Evolutionary conservation across 2,797 vertebrate genomes (phyloP), one percentile per base, ranked within the genome.

Genomic region (Aldrovandia affinis): DNA sequence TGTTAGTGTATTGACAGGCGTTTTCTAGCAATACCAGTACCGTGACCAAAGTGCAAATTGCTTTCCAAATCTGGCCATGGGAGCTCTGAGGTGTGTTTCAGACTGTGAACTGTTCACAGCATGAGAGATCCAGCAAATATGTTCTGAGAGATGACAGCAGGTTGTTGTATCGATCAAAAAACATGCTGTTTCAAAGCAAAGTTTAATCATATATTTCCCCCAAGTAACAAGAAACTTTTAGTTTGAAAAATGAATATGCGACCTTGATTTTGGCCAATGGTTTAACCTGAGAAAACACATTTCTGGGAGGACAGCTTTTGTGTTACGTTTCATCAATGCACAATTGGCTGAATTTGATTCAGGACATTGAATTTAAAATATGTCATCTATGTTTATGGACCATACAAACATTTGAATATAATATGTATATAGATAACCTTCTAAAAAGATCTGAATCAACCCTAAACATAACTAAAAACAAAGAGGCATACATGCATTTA

Each of bases 21-120:
- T 77, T 77, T 25, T 77, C 18, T 12, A 47, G 73, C 20, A 12
- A n/a, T n/a, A n/a, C 20, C 73, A n/a, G 20, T 77, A 39, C 73
- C 25, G 42, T 77, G 73, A 77, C 73, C 73, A 77, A 77, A 42
- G 73, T 77, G 39, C 39, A 77, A 77, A 77, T 47, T 77, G 73
- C 73, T 77, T 77, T 77, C 42, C 42, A 12, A 77, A 77, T 77
- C 73, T 9, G 73, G 39, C 70, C 39, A 7, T 47, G 42, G 8
- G 7, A 9, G 42, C 73, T n/a, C 1, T n/a, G 73, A 47, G 42
- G 73, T 14, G 42, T 47, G 39, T 47, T 44, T 77, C 25, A n/a
- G 39, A 7, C 39, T n/a, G 73, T 39, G 42, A 77, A 47, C 22
- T 22, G 8, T 36, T 77, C 39, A 25, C 30, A n/a, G 20, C 20